phyloP scores from a whole-genome alignment of 2,888 invertebrate genomes.

The Silvanus unidentatus region DNA sequence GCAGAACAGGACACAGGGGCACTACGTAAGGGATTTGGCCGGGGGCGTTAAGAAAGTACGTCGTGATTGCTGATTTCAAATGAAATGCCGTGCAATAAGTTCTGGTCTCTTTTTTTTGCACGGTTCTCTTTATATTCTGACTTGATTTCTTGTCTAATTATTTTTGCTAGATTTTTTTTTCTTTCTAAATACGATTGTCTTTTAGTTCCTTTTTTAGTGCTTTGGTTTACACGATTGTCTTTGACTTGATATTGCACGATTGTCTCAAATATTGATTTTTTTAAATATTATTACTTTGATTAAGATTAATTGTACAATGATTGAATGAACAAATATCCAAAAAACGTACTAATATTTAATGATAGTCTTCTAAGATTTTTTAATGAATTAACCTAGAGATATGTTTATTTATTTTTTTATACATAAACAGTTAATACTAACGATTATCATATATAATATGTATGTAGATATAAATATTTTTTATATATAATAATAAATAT shows the following conservation, averaged over 20 bases:
- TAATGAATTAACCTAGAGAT: slow-evolving; percentile 34
- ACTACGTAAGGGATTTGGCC: slow-evolving; percentile 48
- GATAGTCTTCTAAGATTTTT: too few relatives aligned
- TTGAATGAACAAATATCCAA: slow-evolving; percentile 34
- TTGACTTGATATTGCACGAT: slow-evolving; percentile 38
- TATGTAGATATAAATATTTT: neutral
- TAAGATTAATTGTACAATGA: too few relatives aligned
- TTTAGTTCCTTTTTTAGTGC: neutral
- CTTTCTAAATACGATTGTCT: slow-evolving; percentile 10
- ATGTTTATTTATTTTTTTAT: slow-evolving; percentile 25
- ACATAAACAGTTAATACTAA: slow-evolving; percentile 26
- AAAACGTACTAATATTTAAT: slow-evolving; percentile 19
- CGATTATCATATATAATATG: slow-evolving; percentile 14
- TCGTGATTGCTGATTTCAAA: slow-evolving; percentile 40
- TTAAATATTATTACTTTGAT: slow-evolving; percentile 14
- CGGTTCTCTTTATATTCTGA: too few relatives aligned
- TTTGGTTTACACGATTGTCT: slow-evolving; percentile 8
- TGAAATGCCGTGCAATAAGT: slow-evolving; percentile 10
- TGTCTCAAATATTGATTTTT: slow-evolving; percentile 29
- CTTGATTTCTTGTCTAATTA: neutral
- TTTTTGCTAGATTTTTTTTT: neutral
- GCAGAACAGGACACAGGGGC: slow-evolving; percentile 44
- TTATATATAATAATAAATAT: slow-evolving; percentile 11
- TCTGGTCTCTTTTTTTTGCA: too few relatives aligned
- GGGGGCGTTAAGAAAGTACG: slow-evolving; percentile 48